These are phyloP conservation scores for Tyria jacobaeae DNA, from an alignment of 2,888 invertebrate genomes.

Conservation along the genomic window DNA sequence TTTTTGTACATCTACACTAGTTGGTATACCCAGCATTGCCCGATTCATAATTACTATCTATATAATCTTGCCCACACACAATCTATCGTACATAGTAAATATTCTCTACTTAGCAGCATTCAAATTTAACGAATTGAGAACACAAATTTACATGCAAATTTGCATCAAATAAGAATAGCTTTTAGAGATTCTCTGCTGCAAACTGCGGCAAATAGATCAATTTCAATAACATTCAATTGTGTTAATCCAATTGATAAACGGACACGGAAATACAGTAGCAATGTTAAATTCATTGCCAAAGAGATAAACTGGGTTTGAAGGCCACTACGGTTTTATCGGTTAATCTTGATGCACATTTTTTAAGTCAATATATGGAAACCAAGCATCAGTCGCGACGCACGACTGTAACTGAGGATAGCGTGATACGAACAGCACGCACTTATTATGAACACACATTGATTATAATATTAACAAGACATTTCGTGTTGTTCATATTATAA, in stretches of 20 bases:
- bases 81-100: too few relatives aligned
- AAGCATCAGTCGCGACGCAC: background rate
- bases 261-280: constrained; percentile 7
- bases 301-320: constrained; percentile 13
- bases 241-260: constrained; percentile 13
- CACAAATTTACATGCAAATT: too few relatives aligned
- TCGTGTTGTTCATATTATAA: too few relatives aligned
- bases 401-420: background rate
- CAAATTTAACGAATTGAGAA: too few relatives aligned
- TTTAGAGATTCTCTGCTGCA: too few relatives aligned
- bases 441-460: too few relatives aligned
- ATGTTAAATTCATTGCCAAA: background rate
- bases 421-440: background rate
- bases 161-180: too few relatives aligned
- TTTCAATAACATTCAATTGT: too few relatives aligned
- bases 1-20: background rate
- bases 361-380: background rate
- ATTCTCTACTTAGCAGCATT: too few relatives aligned
- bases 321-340: constrained; percentile 3
- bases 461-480: too few relatives aligned
- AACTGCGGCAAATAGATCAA: too few relatives aligned
- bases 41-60: background rate
- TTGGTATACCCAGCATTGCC: background rate
- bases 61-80: background rate
- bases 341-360: constrained; percentile 13